These are phyloP conservation scores for Enteromius thamalakanensis DNA, from an alignment of 2,797 vertebrate species.

Conservation along the genomic window DNA sequence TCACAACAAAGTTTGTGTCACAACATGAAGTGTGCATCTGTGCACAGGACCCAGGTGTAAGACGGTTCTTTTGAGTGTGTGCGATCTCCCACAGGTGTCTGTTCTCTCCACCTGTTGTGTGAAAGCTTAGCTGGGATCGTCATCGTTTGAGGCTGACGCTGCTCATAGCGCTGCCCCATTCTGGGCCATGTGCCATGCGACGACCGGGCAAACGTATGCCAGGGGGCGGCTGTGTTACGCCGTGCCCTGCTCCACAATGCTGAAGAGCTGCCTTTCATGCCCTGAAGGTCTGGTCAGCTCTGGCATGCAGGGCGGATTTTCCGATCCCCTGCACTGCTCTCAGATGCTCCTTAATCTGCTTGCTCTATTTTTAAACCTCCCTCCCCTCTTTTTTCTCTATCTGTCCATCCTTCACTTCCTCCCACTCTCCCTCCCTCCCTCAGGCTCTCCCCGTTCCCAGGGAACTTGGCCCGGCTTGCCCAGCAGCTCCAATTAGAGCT, in stretches of 20 bases:
- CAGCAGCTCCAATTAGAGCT: slow-evolving; percentile 75
- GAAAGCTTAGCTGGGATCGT: slow-evolving; percentile 36
- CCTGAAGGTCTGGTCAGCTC: slow-evolving; percentile 67
- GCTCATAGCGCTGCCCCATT: slow-evolving; percentile 21
- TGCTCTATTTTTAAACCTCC: slow-evolving; percentile 76
- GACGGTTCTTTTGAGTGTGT: slow-evolving; percentile 16
- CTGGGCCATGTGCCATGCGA: slow-evolving; percentile 32
- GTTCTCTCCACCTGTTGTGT: slow-evolving; percentile 71
- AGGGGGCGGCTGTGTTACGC: slow-evolving; percentile 26
- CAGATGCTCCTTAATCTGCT: slow-evolving; percentile 82
- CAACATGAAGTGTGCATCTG: slow-evolving; percentile 51
- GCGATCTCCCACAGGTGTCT: slow-evolving; percentile 72
- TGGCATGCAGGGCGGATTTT: slow-evolving; percentile 74
- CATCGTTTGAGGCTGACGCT: slow-evolving; percentile 9
- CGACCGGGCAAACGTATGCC: slow-evolving; percentile 39
- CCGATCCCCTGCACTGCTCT: slow-evolving; percentile 77
- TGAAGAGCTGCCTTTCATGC: slow-evolving; percentile 52
- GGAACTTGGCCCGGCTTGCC: slow-evolving; percentile 63
- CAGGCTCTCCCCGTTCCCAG: slow-evolving; percentile 54
- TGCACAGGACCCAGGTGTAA: slow-evolving; percentile 40
- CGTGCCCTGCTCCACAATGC: slow-evolving; percentile 23
- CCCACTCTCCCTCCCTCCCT: slow-evolving; percentile 58
- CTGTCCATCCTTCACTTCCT: slow-evolving; percentile 64
- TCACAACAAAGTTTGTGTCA: slow-evolving; percentile 13
- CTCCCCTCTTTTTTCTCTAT: slow-evolving; percentile 56